phyloP scores from a whole-genome alignment of 2,113 vertebrate genomes.

The Salvelinus fontinalis region DNA sequence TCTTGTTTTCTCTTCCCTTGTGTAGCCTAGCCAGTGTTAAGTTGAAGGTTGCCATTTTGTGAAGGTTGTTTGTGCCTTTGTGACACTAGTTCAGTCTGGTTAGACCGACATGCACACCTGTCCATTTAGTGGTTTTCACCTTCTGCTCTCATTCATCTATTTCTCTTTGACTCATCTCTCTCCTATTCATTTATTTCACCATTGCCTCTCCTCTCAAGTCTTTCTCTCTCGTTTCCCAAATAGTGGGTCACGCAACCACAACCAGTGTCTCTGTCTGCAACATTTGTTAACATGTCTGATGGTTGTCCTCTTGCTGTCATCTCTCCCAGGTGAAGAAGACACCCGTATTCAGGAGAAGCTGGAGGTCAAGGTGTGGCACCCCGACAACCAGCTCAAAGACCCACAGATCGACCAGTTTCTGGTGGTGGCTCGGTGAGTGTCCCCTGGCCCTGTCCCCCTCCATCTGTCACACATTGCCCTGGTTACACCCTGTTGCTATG shows the following conservation, averaged over 20 bases:
- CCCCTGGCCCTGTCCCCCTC: slow-evolving; percentile 7
- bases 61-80: neutral
- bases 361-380: slow-evolving; percentile 93
- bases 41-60: neutral
- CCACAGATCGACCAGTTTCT: slow-evolving; percentile 95
- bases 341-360: slow-evolving; percentile 87
- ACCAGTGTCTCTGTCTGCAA: neutral
- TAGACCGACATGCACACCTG: neutral
- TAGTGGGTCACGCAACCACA: neutral
- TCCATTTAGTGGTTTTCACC: neutral
- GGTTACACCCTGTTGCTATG: neutral
- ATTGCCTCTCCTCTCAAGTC: neutral
- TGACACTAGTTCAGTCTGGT: neutral
- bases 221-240: neutral
- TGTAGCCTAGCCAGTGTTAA: too few species aligned
- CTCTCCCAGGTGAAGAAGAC: slow-evolving; percentile 78
- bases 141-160: neutral
- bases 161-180: neutral
- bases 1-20: neutral
- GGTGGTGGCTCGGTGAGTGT: slow-evolving; percentile 87
- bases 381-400: slow-evolving; percentile 90
- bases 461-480: neutral
- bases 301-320: neutral
- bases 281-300: neutral
- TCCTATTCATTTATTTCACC: neutral